Percentiles rank a stretch among this genome's conserved stretches.
Evolutionary conservation across 2,113 vertebrate species (phyloP).

Genomic region (Rhizomys pruinosus): DNA sequence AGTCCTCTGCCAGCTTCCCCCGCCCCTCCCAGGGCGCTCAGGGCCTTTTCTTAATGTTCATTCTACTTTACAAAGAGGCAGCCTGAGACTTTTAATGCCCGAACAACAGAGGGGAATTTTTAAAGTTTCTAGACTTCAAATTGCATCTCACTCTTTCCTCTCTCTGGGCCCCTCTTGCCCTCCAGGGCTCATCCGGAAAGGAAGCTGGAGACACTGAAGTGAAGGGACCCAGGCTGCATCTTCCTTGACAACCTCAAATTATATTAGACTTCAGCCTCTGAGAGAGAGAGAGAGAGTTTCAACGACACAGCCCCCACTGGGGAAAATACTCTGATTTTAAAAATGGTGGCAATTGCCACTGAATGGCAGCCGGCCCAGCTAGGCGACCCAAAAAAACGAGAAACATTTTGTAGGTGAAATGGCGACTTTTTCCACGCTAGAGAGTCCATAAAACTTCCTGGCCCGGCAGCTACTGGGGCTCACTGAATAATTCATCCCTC

Average conservation of each 20-base stretch:
- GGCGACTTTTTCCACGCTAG: conserved; percentile 89
- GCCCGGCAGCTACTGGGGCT: conserved; percentile 91
- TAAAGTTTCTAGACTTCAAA: conserved; percentile 58
- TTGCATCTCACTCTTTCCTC: not conserved
- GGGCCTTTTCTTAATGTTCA: not conserved
- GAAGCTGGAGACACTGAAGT: conserved; percentile 25
- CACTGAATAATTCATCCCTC: conserved; percentile 99
- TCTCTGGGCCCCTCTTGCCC: conserved; percentile 34
- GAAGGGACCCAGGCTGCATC: conserved; percentile 33
- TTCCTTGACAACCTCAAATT: conserved; percentile 76
- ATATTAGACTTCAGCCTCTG: conserved; percentile 57
- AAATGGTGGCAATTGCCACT: conserved; percentile 83
- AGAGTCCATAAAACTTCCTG: conserved; percentile 94
- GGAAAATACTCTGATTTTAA: conserved; percentile 67
- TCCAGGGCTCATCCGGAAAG: conserved; percentile 62
- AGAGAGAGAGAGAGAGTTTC: conserved; percentile 17
- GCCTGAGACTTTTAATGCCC: conserved; percentile 8
- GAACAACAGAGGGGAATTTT: conserved; percentile 13
- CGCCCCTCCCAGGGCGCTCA: not conserved
- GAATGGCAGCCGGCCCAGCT: conserved; percentile 83
- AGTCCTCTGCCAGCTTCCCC: not conserved
- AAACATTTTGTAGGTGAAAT: conserved; percentile 95
- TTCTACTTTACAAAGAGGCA: not conserved
- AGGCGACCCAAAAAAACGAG: conserved; percentile 84
- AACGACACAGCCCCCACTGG: conserved; percentile 28